Evolutionary conservation across 1,140 invertebrate genomes (phyloP).

Genomic region (Drosophila burlai): DNA sequence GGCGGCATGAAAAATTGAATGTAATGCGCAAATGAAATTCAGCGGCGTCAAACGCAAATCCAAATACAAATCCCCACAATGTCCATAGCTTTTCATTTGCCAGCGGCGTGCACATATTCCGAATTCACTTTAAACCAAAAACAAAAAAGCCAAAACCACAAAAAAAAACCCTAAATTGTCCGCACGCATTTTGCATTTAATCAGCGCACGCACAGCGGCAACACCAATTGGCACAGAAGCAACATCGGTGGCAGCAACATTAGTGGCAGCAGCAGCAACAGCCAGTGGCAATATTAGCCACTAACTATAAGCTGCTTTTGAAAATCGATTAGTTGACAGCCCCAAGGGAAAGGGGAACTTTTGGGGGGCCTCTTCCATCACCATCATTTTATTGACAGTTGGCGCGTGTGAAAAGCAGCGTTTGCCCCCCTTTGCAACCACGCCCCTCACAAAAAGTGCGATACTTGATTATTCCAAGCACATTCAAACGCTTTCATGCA

Average conservation of each 20-base stretch:
- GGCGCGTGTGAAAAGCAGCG: slow-evolving; percentile 45
- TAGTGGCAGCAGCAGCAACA: slow-evolving; percentile 9
- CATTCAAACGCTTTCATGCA: slow-evolving; percentile 76
- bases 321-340: slow-evolving; percentile 75
- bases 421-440: background rate
- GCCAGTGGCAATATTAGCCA: slow-evolving; percentile 45
- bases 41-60: slow-evolving; percentile 49
- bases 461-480: slow-evolving; percentile 70
- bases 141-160: slow-evolving; percentile 49
- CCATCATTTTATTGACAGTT: slow-evolving; percentile 57
- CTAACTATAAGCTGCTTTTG: slow-evolving; percentile 65
- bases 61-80: slow-evolving; percentile 57
- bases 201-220: slow-evolving; percentile 45
- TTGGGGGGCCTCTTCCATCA: background rate
- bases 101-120: slow-evolving; percentile 30
- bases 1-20: slow-evolving; percentile 74
- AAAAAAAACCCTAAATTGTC: slow-evolving; percentile 57
- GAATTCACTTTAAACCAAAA: slow-evolving; percentile 68
- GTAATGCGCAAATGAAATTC: slow-evolving; percentile 79
- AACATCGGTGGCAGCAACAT: slow-evolving; percentile 21
- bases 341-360: background rate
- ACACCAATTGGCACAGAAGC: slow-evolving; percentile 22
- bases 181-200: slow-evolving; percentile 77
- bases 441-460: slow-evolving; percentile 32
- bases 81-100: slow-evolving; percentile 56